Base-by-base conservation (phyloP, 2,797 vertebrate genomes). In the Dendrocincla fuliginosa region DNA sequence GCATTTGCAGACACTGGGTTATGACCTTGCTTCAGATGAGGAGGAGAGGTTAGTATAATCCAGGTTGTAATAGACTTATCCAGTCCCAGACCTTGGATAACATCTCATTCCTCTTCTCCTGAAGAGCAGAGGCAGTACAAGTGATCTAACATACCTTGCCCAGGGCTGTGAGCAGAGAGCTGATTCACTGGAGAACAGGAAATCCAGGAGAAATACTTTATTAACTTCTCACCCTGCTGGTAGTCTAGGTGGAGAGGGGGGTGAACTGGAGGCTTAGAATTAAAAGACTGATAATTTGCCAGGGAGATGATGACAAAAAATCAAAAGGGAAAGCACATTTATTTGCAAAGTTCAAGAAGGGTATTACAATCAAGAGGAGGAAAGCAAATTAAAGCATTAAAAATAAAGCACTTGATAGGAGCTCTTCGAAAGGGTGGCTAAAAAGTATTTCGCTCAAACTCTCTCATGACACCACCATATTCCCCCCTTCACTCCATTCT, bases 291-390 rank as follows among this genome's bases (percentile, higher is more conserved):
- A 86, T 93, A 88, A 80, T 63, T 95, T 96, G 94, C 93, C 96
- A 96, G 84, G 74, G 82, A 93, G 64, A 46, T 92, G 94, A 94
- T 87, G 76, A 92, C 83, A 80, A 87, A 87, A 95, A 90, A 93
- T 96, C 91, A 95, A 89, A 94, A 89, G 82, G 69, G 91, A 95
- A 96, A 93, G 80, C 78, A 46, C 61, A 63, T 86, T 85, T 96
- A 88, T 91, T 87, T 95, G 49, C 90, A 84, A 97, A 93, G 91
- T 89, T 95, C 78, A 85, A 93, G 84, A 56, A 96, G 87, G 85
- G 78, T 94, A 94, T 96, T 96, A 96, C 89, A 96, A 97, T 96
- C 95, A 96, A 94, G 95, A 63, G 76, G 84, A 95, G 84, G 79
- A 86, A 96, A 93, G 82, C 55, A 96, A 95, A 97, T 93, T 95